Evolutionary conservation across 2,888 invertebrate genomes (phyloP), one percentile per base, ranked within the genome.

Genomic region (Perdita meconis): DNA sequence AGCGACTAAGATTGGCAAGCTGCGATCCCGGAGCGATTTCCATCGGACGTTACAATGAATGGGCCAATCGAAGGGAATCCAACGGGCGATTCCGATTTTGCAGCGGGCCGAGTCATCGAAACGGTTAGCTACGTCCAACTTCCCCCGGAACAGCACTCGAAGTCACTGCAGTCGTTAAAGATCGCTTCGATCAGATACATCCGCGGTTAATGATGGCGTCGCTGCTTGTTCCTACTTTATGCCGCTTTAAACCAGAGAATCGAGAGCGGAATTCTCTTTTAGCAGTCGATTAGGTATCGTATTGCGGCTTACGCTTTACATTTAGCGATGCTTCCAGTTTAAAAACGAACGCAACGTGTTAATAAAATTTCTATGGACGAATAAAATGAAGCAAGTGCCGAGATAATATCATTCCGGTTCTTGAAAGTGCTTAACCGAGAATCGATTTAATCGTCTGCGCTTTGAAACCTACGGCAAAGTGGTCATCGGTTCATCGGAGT

Each of bases 31-130:
- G 38, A 65, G 74, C 84, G 86, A 86, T 86, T 87, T 87, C 85
- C 80, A 86, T 86, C 80, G 87, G 83, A 84, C 86, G 82, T 86
- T 83, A 78, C 86, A 82, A 87, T 84, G 86, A 83, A 84, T 78
- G 80, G 79, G 77, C 79, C 87, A 84, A 86, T 84, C 80, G 78
- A 77, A 78, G 67, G 67, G 83, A 86, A 81, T 81, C 79, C 83
- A 61, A 30, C 70, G 83, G 81, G 73, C 80, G 79, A 78, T 82
- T 71, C 72, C 70, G 81, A 82, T 84, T 85, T 87, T 72, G 81
- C 87, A 84, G 73, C 56, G 76, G 63, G 69, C 61, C 75, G 78
- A 78, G 78, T 84, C 86, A 69, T 64, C 71, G 74, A 78, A 72
- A 83, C 64, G 61, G 61, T 53, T 55, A 44, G 65, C 50, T 53